Evolutionary conservation across 1,140 invertebrate species (phyloP).

Genomic region (Drosophila neocordata): DNA sequence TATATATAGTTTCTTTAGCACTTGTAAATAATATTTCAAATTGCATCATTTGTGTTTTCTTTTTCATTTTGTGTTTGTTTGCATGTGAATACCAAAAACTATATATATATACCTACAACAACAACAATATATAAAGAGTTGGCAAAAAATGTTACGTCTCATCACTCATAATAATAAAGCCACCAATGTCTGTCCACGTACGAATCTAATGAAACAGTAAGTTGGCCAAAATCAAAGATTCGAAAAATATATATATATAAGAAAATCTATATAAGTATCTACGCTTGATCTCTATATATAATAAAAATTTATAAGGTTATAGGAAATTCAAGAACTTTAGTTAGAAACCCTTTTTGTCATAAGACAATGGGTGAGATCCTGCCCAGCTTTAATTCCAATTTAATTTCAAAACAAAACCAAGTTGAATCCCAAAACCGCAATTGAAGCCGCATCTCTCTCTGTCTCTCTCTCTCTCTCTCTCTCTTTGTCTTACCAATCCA

Average conservation of each 20-base stretch:
- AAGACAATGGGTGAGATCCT: too few relatives aligned
- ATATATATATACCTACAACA: slow-evolving; percentile 22
- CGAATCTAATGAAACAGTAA: slow-evolving; percentile 99
- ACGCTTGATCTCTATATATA: too few relatives aligned
- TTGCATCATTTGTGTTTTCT: slow-evolving; percentile 41
- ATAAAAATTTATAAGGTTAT: too few relatives aligned
- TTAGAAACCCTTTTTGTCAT: too few relatives aligned
- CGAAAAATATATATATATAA: too few relatives aligned
- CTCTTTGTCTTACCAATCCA: background rate
- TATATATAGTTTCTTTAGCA: background rate
- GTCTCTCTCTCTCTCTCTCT: too few relatives aligned
- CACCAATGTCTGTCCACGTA: slow-evolving; percentile 97
- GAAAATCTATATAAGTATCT: too few relatives aligned
- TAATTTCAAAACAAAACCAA: background rate
- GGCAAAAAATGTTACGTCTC: slow-evolving; percentile 94
- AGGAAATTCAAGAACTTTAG: too few relatives aligned
- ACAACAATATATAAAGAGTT: slow-evolving; percentile 86
- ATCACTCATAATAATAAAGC: slow-evolving; percentile 99
- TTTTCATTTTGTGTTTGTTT: slow-evolving; percentile 20
- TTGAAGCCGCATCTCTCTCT: background rate
- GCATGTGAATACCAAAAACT: slow-evolving; percentile 1
- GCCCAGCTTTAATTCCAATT: background rate
- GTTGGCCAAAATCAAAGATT: slow-evolving; percentile 82
- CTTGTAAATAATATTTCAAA: slow-evolving; percentile 42
- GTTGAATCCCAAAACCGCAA: background rate